These are phyloP conservation scores for Caenorhabditis angaria DNA, from an alignment of 2,888 invertebrate genomes.

Conservation along the genomic window DNA sequence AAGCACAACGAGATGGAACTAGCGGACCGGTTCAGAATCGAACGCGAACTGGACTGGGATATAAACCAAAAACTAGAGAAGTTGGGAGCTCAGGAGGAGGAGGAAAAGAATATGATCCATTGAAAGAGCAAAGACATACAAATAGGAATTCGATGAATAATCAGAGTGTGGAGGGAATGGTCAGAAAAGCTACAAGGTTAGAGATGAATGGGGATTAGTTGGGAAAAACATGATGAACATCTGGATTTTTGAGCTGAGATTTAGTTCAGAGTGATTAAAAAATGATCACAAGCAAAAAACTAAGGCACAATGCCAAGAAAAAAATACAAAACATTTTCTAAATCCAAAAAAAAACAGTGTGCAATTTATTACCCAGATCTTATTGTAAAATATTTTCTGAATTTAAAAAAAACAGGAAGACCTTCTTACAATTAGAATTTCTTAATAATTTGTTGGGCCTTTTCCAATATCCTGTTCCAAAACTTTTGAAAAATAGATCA, in stretches of 20 bases:
- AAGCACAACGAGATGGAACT: constrained; percentile 29
- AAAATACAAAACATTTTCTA: not conserved
- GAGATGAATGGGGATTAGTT: not conserved
- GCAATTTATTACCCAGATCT: no score
- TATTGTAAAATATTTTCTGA: no score
- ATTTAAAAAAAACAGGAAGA: no score
- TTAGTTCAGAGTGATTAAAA: no score
- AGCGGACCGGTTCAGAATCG: constrained; percentile 15
- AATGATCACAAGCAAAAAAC: no score
- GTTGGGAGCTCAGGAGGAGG: constrained; percentile 12
- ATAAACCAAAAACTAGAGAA: constrained; percentile 32
- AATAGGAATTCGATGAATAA: constrained; percentile 9
- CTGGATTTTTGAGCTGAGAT: no score
- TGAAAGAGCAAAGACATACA: constrained; percentile 45
- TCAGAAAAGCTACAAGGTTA: constrained; percentile 25
- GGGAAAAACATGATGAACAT: no score
- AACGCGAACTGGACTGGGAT: constrained; percentile 47
- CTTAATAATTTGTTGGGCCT: not conserved
- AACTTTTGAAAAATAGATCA: no score
- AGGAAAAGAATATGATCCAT: constrained; percentile 39
- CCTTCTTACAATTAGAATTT: no score
- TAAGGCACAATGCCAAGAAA: no score
- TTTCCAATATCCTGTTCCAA: no score
- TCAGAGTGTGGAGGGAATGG: constrained; percentile 39
- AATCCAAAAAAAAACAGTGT: no score